phyloP scores from a whole-genome alignment of 2,888 invertebrate species.

The Poecilobothrus nobilitatus region DNA sequence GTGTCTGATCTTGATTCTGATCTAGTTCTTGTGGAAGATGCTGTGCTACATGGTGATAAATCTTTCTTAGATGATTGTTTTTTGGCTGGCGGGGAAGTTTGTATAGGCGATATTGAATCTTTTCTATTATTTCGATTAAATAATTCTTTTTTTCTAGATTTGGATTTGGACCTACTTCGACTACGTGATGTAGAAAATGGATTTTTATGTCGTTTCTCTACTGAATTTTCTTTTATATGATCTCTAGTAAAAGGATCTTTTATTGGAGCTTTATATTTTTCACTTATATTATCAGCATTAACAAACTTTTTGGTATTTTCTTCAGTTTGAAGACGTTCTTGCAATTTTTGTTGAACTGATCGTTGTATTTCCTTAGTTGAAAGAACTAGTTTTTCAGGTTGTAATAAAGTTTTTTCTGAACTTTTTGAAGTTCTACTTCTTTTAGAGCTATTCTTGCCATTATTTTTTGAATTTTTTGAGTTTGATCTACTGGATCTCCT shows the following conservation, averaged over 20 bases:
- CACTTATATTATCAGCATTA: not conserved
- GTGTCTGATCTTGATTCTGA: not conserved
- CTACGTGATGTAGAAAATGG: not conserved
- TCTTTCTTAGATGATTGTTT: not conserved
- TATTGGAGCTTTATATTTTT: not conserved
- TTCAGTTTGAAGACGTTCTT: slow-evolving; percentile 35
- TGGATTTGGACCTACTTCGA: not conserved
- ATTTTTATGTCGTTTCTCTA: not conserved
- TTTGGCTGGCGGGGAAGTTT: slow-evolving; percentile 19
- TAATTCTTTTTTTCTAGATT: slow-evolving; percentile 15
- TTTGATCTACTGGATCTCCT: slow-evolving; percentile 13
- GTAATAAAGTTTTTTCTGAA: slow-evolving; percentile 25
- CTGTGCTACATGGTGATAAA: not conserved
- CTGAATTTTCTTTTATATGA: not conserved
- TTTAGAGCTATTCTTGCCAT: not conserved
- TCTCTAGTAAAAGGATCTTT: not conserved
- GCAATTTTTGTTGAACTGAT: slow-evolving; percentile 35
- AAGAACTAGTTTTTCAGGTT: slow-evolving; percentile 36
- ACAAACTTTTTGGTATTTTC: slow-evolving; percentile 31
- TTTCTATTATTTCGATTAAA: slow-evolving; percentile 18
- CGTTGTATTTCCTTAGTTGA: slow-evolving; percentile 38
- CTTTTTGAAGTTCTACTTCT: not conserved
- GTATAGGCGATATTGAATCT: slow-evolving; percentile 14
- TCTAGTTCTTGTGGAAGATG: not conserved
- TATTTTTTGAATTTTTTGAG: not conserved